Base-by-base conservation (phyloP, 2,113 vertebrate genomes). In the Holacanthus passer region DNA sequence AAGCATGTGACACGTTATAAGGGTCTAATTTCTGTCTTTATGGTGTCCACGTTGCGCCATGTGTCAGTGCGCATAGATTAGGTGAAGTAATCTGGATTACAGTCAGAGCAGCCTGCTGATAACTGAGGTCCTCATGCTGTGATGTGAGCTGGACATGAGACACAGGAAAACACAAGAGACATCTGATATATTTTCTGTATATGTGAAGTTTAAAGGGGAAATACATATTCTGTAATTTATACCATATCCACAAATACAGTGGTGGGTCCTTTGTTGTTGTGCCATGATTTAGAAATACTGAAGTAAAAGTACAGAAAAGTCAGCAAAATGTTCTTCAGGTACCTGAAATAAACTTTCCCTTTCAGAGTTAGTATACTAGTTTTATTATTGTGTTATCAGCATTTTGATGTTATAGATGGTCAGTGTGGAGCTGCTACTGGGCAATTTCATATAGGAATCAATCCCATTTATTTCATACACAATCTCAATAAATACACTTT, bases 31-130 rank as follows among this genome's bases (percentile, higher is more conserved):
- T n/a, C 5, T 55, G 0, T 17, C 60, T 37, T 43, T n/a, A n/a
- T n/a, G n/a, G 32, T 24, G 39, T 62, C 59, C 39, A 31, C 9
- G 13, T 12, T 37, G 58, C 63, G 66, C 64, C 58, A 37, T 58
- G 71, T 73, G 79, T 24, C 62, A 16, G 2, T 55, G 37, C 63
- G 19, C 31, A 14, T 27, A 77, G 90, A 87, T 88, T 90, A 88
- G 31, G 29, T 16, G 48, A 31, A 24, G 48, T 90, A 88, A 88
- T 88, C 82, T 70, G 90, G 87, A 87, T 91, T 88, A 91, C 7
- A 14, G 47, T 55, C n/a, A 52, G 29, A n/a, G n/a, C 50, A 56
- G 43, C 47, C 67, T 67, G 86, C 7, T 1, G 22, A 68, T 67
- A 80, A 78, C 82, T 29, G 75, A 41, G 19, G 73, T 70, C 59